Percentiles rank a stretch among this genome's conserved stretches.
phyloP scores from a whole-genome alignment of 2,113 vertebrate genomes.

The Panthera tigris region DNA sequence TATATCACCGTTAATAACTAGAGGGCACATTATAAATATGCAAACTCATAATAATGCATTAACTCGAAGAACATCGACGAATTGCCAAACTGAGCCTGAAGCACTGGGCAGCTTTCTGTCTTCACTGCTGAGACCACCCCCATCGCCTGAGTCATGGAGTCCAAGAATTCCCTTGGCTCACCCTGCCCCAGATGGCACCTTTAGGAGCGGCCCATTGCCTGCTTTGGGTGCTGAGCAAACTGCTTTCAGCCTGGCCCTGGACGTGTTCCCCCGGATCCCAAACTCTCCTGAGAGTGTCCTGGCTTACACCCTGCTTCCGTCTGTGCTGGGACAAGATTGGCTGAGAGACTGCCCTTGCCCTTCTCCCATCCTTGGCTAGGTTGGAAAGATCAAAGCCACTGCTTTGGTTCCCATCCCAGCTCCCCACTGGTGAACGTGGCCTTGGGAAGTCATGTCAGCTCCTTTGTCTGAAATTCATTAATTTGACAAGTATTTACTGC shows the following conservation, averaged over 20 bases:
- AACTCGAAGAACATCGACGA: constrained; percentile 54
- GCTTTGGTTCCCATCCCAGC: background rate
- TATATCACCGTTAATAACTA: constrained; percentile 73
- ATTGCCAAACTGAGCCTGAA: constrained; percentile 31
- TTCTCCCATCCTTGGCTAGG: background rate
- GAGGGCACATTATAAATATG: constrained; percentile 73
- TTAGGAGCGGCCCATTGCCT: background rate
- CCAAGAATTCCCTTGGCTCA: background rate
- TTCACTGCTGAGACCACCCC: background rate
- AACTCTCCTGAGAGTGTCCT: fast-evolving
- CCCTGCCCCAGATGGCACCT: background rate
- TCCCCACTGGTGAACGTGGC: fast-evolving
- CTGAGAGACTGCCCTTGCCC: background rate
- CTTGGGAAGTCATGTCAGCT: background rate
- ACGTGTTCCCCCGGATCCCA: background rate
- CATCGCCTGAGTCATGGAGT: background rate
- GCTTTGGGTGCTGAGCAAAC: background rate
- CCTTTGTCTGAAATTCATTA: background rate
- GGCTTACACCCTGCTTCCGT: background rate
- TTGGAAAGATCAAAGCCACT: background rate
- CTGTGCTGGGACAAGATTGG: background rate
- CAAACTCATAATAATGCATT: constrained; percentile 68
- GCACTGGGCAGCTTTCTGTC: constrained; percentile 8
- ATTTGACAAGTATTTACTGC: background rate
- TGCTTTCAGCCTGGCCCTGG: background rate